These are phyloP conservation scores for Abramis brama DNA, from an alignment of 2,113 vertebrate genomes.

Conservation along the genomic window DNA sequence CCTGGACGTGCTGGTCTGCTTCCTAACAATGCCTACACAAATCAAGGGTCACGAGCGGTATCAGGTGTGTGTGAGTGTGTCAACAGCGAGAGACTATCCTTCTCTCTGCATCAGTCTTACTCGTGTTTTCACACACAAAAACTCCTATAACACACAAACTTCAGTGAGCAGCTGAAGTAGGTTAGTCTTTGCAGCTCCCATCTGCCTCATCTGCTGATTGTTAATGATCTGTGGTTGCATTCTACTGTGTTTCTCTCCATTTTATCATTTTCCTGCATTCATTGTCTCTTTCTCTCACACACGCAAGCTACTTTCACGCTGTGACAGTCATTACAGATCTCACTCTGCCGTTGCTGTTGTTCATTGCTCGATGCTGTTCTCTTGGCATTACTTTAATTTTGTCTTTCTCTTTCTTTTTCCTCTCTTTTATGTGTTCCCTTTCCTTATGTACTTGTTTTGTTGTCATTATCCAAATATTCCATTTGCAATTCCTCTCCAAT, in stretches of 20 bases:
- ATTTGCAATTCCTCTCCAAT: slow-evolving; percentile 42
- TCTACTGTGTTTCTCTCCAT: slow-evolving; percentile 38
- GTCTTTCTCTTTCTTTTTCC: slow-evolving; percentile 55
- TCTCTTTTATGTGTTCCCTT: slow-evolving; percentile 46
- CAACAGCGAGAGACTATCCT: background rate
- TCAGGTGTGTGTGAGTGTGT: slow-evolving; percentile 8
- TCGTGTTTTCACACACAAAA: slow-evolving; percentile 26
- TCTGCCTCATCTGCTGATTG: slow-evolving; percentile 62
- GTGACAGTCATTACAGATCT: slow-evolving; percentile 33
- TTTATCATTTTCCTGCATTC: slow-evolving; percentile 20
- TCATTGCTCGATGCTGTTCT: slow-evolving; percentile 44
- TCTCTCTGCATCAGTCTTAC: background rate
- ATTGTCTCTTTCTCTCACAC: slow-evolving; percentile 32
- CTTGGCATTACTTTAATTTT: slow-evolving; percentile 52
- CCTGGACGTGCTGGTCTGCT: slow-evolving; percentile 32
- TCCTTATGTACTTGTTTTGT: slow-evolving; percentile 37
- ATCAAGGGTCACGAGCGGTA: background rate
- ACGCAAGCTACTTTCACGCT: slow-evolving; percentile 22
- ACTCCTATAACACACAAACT: slow-evolving; percentile 25
- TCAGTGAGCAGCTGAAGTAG: slow-evolving; percentile 16
- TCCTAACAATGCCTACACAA: slow-evolving; percentile 45
- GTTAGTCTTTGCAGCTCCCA: slow-evolving; percentile 57
- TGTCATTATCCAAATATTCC: slow-evolving; percentile 34
- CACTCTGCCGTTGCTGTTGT: slow-evolving; percentile 48
- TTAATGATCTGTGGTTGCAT: slow-evolving; percentile 51